Base-by-base conservation (phyloP, 2,797 vertebrate species). In the Hoplostethus atlanticus region DNA sequence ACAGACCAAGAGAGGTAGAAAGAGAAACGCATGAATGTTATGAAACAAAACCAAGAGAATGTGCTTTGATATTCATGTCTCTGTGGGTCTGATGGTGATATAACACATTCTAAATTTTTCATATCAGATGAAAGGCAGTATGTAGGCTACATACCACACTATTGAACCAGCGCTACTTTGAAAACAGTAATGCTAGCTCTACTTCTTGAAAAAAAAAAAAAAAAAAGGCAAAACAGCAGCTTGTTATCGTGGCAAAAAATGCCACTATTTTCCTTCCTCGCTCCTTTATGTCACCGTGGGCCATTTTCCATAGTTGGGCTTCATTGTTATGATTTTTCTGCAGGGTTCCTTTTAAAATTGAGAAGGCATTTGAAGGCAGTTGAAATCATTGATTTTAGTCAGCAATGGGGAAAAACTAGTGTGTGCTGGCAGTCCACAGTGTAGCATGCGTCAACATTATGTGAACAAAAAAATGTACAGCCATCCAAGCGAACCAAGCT, bases 61-160 rank as follows among this genome's bases (percentile, higher is more conserved):
- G 44, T 12, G 53, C 86, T 92, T 91, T 89, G 88, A 91, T 87
- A 88, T 85, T 80, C 62, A 76, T 83, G 71, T 85, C 90, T 89
- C 87, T 76, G 67, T 64, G 84, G 88, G 74, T 84, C 71, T 65
- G 79, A 57, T 86, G 87, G 77, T 90, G 91, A 91, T 87, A 87
- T 89, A 90, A 91, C 84, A 57, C 82, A 64, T 66, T 84, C 75
- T 91, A 77, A 89, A 92, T 90, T 80, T 91, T 92, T 93, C 71
- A 92, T 89, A 63, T 17, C 80, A 86, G 90, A 92, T 91, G 89
- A 93, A 91, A 91, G 62, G 10, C 76, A 46, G 67, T 87, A 87
- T 91, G 87, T 88, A 85, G 90, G 89, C 84, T 91, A 84, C 82
- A 79, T 83, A 70, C 55, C 77, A 62, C 84, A 78, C 76, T 25